phyloP scores from a whole-genome alignment of 1,140 invertebrate genomes.

The Lasioglossum albipes region DNA sequence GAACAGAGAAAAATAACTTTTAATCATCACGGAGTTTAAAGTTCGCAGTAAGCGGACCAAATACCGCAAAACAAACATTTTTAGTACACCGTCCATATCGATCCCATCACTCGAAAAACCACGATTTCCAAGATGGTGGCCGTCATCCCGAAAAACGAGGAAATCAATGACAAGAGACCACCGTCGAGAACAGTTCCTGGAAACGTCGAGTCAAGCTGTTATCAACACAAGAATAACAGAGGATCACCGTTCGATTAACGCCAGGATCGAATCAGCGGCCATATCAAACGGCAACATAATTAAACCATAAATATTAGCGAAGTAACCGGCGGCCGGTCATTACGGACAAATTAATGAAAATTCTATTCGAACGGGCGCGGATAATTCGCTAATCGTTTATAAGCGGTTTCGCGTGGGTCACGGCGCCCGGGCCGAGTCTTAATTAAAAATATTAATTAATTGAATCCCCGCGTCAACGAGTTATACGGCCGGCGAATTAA shows the following conservation, averaged over 20 bases:
- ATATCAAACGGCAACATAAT: not conserved
- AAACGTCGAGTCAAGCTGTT: too few species aligned
- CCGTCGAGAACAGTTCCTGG: too few species aligned
- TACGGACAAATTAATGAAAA: not conserved
- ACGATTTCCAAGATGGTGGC: too few species aligned
- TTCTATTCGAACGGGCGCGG: not conserved
- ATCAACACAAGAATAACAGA: too few species aligned
- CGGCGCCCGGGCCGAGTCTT: not conserved
- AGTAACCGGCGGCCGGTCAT: not conserved
- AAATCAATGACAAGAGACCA: too few species aligned
- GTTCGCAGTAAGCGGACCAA: too few species aligned
- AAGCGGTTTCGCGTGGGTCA: not conserved
- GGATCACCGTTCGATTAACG: not conserved
- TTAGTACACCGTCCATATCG: too few species aligned
- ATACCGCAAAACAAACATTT: too few species aligned
- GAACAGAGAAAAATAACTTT: too few species aligned
- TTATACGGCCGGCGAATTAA: not conserved
- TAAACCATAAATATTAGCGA: not conserved
- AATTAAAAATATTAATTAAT: constrained; percentile 29
- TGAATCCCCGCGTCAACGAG: not conserved
- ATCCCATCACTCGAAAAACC: too few species aligned
- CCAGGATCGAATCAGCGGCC: not conserved
- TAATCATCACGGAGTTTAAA: too few species aligned
- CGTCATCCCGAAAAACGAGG: too few species aligned
- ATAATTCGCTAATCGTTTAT: not conserved